Conservation (phyloP, 2,113 vertebrate genomes). For the Phyllostomus discolor region DNA sequence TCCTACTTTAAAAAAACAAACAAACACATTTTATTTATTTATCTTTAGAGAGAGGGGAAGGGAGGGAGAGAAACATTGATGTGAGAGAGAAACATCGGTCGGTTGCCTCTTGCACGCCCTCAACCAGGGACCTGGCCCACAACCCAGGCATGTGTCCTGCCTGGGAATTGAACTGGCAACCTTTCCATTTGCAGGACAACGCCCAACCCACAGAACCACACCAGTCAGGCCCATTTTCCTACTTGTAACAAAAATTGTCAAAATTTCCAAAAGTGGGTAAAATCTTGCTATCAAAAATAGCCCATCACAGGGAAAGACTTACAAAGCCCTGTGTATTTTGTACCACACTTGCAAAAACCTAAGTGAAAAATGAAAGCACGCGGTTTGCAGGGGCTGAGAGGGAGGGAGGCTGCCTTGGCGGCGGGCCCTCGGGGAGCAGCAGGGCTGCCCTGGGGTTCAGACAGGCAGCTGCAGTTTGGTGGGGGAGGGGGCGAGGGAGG, state of each 20-base stretch:
- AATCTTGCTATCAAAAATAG: not conserved
- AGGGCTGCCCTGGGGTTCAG: not conserved
- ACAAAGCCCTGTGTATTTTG: not conserved
- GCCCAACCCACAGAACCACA: too few species aligned
- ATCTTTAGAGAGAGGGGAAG: too few species aligned
- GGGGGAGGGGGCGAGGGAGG: not conserved
- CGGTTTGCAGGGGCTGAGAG: not conserved
- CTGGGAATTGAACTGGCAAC: too few species aligned
- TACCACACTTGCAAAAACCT: too few species aligned
- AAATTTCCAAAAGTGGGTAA: not conserved
- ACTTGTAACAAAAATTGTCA: not conserved
- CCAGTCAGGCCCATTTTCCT: not conserved
- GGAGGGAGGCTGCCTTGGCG: fast-evolving
- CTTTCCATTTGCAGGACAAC: too few species aligned
- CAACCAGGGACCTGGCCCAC: too few species aligned
- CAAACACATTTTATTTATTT: too few species aligned
- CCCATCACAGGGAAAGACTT: not conserved
- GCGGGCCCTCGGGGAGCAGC: not conserved
- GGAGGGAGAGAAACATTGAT: too few species aligned
- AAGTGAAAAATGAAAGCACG: not conserved
- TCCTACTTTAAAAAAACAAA: too few species aligned
- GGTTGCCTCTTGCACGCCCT: too few species aligned
- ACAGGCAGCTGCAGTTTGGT: not conserved
- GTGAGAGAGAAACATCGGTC: too few species aligned
- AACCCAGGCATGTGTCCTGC: too few species aligned